phyloP scores from a whole-genome alignment of 2,888 invertebrate species.

The Xestia ashworthii region DNA sequence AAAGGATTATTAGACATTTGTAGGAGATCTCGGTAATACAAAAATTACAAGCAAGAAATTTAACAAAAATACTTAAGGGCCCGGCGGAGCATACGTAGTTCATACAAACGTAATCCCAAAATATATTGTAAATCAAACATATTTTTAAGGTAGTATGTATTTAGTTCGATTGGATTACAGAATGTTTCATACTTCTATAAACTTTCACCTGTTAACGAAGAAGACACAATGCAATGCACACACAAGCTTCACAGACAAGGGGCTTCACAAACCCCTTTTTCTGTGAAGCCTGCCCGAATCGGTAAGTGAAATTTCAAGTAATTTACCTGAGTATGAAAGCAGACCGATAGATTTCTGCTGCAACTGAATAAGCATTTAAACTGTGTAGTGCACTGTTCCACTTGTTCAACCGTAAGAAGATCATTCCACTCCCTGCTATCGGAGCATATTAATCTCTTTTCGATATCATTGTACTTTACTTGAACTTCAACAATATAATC shows the following conservation, averaged over 20 bases:
- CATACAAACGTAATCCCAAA: no score
- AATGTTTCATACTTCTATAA: no score
- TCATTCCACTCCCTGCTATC: neutral
- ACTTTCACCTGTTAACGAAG: no score
- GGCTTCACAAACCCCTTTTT: no score
- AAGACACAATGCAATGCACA: no score
- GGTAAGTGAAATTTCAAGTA: neutral
- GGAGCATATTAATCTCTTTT: neutral
- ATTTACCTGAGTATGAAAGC: constrained; percentile 35
- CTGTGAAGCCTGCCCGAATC: no score
- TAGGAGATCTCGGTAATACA: neutral
- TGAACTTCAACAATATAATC: constrained; percentile 2
- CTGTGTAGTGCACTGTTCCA: constrained; percentile 18
- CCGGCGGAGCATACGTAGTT: no score
- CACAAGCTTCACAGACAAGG: no score
- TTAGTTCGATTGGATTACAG: no score
- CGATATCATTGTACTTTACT: neutral
- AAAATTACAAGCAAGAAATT: neutral
- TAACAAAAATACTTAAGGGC: no score
- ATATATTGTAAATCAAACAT: no score
- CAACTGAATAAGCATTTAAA: constrained; percentile 36
- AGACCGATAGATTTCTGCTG: constrained; percentile 20
- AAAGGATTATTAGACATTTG: neutral
- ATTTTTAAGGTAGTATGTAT: no score
- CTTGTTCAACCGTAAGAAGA: constrained; percentile 1